Conservation (phyloP, 1,140 invertebrate genomes). For the Caenorhabditis briggsae region DNA sequence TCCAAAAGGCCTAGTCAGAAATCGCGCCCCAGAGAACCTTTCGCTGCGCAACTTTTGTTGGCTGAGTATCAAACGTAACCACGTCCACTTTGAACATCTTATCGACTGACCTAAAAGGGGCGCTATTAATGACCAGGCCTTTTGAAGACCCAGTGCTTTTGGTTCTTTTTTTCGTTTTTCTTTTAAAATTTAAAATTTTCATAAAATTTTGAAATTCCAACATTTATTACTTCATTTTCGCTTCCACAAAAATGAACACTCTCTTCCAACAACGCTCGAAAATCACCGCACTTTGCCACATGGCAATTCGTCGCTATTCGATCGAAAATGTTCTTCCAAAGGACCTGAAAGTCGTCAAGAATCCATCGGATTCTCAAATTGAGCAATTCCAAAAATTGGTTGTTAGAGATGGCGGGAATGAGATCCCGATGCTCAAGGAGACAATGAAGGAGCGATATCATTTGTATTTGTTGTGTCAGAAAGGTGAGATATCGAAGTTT, state of each 20-base stretch:
- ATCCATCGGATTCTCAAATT: not conserved
- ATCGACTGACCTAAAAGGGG: too few species aligned
- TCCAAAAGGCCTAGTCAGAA: too few species aligned
- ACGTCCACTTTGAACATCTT: too few species aligned
- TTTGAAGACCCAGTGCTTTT: too few species aligned
- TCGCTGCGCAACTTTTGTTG: too few species aligned
- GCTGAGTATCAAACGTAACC: too few species aligned
- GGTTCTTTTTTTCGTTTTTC: too few species aligned
- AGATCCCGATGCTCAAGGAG: constrained; percentile 4
- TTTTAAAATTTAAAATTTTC: too few species aligned
- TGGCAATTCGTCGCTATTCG: not conserved
- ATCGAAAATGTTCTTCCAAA: not conserved
- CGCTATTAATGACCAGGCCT: too few species aligned
- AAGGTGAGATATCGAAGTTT: too few species aligned
- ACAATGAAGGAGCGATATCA: constrained; percentile 19
- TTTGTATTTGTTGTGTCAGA: constrained; percentile 15
- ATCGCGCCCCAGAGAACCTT: too few species aligned
- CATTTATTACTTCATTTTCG: not conserved
- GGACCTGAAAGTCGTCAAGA: not conserved
- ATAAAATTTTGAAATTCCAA: not conserved
- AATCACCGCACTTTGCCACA: not conserved
- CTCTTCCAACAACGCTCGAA: not conserved
- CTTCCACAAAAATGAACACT: not conserved
- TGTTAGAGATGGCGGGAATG: not conserved
- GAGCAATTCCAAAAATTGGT: constrained; percentile 15